These are phyloP conservation scores for Phania funesta DNA, from an alignment of 2,888 invertebrate species.

Conservation along the genomic window DNA sequence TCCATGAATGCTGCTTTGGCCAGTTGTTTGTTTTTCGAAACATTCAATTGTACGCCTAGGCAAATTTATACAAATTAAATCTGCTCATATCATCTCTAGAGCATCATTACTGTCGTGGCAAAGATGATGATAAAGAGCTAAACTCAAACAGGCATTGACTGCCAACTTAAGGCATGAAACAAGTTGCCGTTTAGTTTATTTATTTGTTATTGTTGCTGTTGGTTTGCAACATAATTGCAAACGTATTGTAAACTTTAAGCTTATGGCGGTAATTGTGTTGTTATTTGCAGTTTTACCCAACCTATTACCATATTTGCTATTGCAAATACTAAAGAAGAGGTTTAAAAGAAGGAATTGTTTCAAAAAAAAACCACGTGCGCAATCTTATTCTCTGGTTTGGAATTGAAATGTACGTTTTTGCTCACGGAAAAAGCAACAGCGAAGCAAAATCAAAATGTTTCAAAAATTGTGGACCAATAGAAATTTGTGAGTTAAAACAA, in stretches of 20 bases:
- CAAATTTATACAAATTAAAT: neutral
- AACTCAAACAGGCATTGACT: slow-evolving; percentile 28
- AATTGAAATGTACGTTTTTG: no score
- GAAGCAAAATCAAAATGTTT: no score
- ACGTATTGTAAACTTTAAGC: slow-evolving; percentile 50
- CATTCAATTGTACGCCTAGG: slow-evolving; percentile 2
- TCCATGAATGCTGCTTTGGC: slow-evolving; percentile 23
- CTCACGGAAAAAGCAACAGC: no score
- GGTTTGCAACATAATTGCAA: slow-evolving; percentile 34
- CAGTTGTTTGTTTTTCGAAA: slow-evolving; percentile 9
- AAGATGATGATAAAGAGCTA: slow-evolving; percentile 25
- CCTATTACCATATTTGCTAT: slow-evolving; percentile 41
- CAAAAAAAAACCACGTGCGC: no score
- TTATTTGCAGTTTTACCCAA: slow-evolving; percentile 28
- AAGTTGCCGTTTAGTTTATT: slow-evolving; percentile 28
- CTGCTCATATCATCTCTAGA: slow-evolving; percentile 11
- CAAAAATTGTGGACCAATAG: no score
- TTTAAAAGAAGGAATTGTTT: slow-evolving; percentile 16
- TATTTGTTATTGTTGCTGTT: slow-evolving; percentile 20
- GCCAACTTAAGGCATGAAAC: neutral
- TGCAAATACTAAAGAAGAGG: neutral
- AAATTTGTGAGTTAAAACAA: no score
- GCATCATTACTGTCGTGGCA: slow-evolving; percentile 28
- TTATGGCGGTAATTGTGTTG: slow-evolving; percentile 60
- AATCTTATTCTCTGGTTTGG: no score